Evolutionary conservation across 2,888 invertebrate species (phyloP), one percentile per base, ranked within the genome.

Genomic region (Lithophane ornitopus): DNA sequence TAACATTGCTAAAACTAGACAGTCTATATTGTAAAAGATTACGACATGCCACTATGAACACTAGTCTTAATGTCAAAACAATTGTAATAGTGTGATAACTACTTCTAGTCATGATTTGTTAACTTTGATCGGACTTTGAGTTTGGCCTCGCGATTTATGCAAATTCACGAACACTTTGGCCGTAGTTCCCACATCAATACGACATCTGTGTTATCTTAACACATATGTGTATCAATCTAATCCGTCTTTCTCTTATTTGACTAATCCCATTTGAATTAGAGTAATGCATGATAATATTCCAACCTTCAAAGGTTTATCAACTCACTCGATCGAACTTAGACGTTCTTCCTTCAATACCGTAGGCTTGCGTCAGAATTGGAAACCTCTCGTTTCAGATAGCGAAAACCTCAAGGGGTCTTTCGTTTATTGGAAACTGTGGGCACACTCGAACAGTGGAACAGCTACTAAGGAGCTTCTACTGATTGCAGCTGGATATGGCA

Each of bases 401-500:
- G 94, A 94, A 93, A 93, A 92, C 94, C 94, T 94, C 93, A 93
- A 90, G 80, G 93, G 92, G 95, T 94, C 94, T 95, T 95, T 95
- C 95, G 94, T 93, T 93, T 92, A 91, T 92, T 93, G 95, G 94
- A 91, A 92, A 93, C 93, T 88, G 91, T 94, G 94, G 93, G 89
- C 93, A 94, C 94, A 90, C 92, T 93, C 94, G 94, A 93, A 93
- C 92, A 90, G 92, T 90, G 92, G 94, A 92, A 92, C 92, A 81
- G 91, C 95, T 94, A 94, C 95, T 96, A 96, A 96, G 95, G 95
- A 95, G 95, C 94, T 95, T 95, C 96, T 96, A 92, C 96, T 96
- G 94, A 96, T 97, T 96, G 93, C 96, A 97, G 96, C 96, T 97
- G 92, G 96, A 96, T 89, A 96, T 97, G 93, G 97, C 97, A 82